These are phyloP conservation scores for Mus pahari DNA, from an alignment of 2,113 vertebrate species.

Conservation along the genomic window DNA sequence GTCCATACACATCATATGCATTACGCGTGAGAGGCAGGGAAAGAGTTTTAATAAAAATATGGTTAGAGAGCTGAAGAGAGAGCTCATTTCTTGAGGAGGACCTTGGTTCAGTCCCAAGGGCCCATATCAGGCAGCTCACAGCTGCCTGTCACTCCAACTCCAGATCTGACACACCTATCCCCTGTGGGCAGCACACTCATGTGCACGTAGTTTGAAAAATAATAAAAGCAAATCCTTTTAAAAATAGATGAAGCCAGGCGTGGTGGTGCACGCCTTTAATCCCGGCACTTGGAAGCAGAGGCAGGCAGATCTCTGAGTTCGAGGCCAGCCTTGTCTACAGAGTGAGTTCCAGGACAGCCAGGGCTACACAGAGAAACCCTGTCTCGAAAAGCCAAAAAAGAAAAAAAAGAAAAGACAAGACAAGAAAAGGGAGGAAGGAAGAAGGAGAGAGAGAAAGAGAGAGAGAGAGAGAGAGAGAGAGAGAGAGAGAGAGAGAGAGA, in stretches of 20 bases:
- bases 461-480: accelerated
- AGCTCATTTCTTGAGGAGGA: background rate
- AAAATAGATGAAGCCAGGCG: background rate
- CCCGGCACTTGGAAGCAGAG: too few relatives aligned
- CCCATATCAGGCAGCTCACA: background rate
- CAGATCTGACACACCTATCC: background rate
- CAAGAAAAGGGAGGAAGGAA: too few relatives aligned
- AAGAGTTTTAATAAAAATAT: background rate
- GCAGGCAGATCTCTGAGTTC: too few relatives aligned
- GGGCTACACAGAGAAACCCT: too few relatives aligned
- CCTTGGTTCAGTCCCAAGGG: background rate
- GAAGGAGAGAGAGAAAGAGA: accelerated
- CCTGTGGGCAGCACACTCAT: background rate
- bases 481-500: too few relatives aligned
- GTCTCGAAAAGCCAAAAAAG: too few relatives aligned
- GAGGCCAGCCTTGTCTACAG: too few relatives aligned
- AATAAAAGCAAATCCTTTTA: background rate
- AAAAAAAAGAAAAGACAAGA: too few relatives aligned
- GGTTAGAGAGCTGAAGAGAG: background rate
- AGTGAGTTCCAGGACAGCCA: too few relatives aligned
- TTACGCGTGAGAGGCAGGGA: background rate
- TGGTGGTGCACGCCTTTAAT: too few relatives aligned
- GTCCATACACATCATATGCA: background rate
- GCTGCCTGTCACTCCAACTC: background rate
- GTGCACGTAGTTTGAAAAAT: background rate